phyloP scores from a whole-genome alignment of 2,113 vertebrate genomes.

The Leucopsar rothschildi region DNA sequence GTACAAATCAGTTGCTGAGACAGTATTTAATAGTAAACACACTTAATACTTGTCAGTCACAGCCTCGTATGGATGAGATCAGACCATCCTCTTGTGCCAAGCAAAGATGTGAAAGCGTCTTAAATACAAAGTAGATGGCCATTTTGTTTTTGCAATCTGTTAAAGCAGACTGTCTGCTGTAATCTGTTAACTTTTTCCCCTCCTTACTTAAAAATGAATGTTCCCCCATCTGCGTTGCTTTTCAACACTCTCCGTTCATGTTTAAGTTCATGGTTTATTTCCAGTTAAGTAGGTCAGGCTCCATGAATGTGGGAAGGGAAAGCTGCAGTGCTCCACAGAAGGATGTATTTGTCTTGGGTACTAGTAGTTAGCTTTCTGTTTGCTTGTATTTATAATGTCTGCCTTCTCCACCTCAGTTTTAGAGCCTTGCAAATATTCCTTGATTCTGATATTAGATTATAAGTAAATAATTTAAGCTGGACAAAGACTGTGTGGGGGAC shows the following conservation, averaged over 20 bases:
- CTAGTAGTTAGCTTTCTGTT: not conserved
- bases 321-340: not conserved
- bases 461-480: not conserved
- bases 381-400: not conserved
- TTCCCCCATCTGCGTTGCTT: constrained; percentile 27
- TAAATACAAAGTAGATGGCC: constrained; percentile 43
- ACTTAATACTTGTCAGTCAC: constrained; percentile 54
- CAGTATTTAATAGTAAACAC: constrained; percentile 44
- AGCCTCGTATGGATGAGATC: constrained; percentile 60
- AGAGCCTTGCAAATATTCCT: not conserved
- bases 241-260: not conserved
- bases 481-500: not conserved
- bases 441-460: not conserved
- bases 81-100: constrained; percentile 46
- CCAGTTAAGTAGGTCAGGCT: not conserved
- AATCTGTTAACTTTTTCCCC: constrained; percentile 21
- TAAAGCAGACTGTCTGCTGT: constrained; percentile 45
- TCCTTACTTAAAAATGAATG: not conserved
- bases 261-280: not conserved
- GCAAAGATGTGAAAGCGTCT: constrained; percentile 31
- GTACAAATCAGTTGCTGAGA: constrained; percentile 17
- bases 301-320: not conserved
- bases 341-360: not conserved
- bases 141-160: constrained; percentile 62
- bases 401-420: not conserved